These are phyloP conservation scores for Mixornis gularis DNA, from an alignment of 2,113 vertebrate genomes.

Conservation along the genomic window DNA sequence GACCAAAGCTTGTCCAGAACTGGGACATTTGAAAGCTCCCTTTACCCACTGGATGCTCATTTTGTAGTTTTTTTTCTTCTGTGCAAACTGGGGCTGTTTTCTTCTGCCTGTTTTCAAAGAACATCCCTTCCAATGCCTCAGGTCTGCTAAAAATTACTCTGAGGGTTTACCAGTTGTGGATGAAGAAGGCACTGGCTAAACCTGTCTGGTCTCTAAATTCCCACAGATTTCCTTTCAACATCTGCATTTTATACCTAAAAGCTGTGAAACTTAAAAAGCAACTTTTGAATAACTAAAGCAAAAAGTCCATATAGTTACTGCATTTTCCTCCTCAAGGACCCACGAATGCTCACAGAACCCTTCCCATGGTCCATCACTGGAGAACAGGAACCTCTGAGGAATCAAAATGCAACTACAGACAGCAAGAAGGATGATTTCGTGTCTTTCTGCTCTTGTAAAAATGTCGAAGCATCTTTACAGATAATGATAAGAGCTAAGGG, in stretches of 20 bases:
- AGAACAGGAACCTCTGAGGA: background rate
- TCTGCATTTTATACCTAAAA: background rate
- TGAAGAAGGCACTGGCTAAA: background rate
- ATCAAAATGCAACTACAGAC: background rate
- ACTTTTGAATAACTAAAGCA: background rate
- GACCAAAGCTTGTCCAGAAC: background rate
- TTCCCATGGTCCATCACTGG: background rate
- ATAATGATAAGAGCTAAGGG: background rate
- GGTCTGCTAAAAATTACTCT: background rate
- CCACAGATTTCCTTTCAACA: background rate
- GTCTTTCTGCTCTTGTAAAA: background rate
- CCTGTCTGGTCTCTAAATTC: background rate
- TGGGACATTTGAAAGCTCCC: background rate
- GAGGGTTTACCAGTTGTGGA: background rate
- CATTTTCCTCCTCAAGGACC: background rate
- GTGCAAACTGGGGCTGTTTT: background rate
- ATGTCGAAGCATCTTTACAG: background rate
- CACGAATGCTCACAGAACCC: rapidly evolving
- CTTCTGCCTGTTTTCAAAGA: background rate
- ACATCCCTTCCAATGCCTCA: background rate
- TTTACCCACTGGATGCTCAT: background rate
- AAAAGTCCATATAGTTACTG: rapidly evolving
- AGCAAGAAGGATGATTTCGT: background rate
- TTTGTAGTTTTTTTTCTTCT: background rate
- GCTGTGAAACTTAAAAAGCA: background rate